A percentile compares a stretch with the other conserved stretches of the same genome.
phyloP scores from a whole-genome alignment of 2,888 invertebrate genomes.

The Leptinotarsa haldemani region DNA sequence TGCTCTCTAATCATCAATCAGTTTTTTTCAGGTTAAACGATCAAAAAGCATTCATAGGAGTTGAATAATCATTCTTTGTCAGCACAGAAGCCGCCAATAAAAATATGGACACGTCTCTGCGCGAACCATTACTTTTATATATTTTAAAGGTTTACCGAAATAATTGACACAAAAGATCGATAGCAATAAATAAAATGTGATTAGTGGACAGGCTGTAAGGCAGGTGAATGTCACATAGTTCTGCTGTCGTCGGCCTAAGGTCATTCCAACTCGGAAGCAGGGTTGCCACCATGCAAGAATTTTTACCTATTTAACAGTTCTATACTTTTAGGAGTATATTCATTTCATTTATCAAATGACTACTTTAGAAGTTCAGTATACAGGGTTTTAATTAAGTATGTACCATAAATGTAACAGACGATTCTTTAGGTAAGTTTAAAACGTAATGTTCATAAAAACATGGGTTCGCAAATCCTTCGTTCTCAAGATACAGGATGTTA shows the following conservation, averaged over 20 bases:
- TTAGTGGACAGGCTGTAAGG: conserved; percentile 48
- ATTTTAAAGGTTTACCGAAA: conserved; percentile 48
- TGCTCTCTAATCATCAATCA: conserved; percentile 5
- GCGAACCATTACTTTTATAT: conserved; percentile 42
- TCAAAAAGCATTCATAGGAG: conserved; percentile 11
- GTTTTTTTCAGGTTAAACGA: conserved; percentile 8
- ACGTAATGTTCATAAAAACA: too few species aligned
- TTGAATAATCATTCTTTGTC: conserved; percentile 18
- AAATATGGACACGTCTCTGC: conserved; percentile 37
- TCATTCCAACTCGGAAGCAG: conserved; percentile 17
- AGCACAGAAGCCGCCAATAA: conserved; percentile 30
- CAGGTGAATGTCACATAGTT: conserved; percentile 48
- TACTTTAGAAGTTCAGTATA: too few species aligned
- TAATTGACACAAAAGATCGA: conserved; percentile 58
- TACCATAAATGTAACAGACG: too few species aligned
- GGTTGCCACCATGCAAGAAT: conserved; percentile 23
- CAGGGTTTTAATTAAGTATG: too few species aligned
- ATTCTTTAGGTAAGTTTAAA: too few species aligned
- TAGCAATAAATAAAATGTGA: conserved; percentile 58
- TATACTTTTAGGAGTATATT: too few species aligned
- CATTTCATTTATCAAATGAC: too few species aligned
- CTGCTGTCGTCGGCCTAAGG: conserved; percentile 20
- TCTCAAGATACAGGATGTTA: too few species aligned
- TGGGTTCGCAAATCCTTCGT: too few species aligned
- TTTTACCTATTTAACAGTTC: background rate